Evolutionary conservation across 2,113 vertebrate genomes (phyloP).

Genomic region (Poeciliopsis occidentalis): DNA sequence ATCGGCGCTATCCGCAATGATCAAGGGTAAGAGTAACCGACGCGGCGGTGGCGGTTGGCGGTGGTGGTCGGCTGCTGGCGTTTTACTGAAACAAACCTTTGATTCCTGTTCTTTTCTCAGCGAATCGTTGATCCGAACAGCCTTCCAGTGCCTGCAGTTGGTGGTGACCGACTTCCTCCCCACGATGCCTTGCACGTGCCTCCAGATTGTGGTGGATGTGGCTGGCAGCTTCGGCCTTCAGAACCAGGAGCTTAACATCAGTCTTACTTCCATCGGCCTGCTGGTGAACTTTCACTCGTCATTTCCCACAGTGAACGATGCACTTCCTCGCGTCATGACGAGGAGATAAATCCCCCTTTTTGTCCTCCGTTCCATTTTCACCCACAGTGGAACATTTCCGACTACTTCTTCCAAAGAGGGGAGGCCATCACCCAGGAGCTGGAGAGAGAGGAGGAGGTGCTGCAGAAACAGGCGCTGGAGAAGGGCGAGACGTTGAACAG

Average conservation of each 20-base stretch:
- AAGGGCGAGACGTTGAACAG: slow-evolving; percentile 89
- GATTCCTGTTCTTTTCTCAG: slow-evolving; percentile 68
- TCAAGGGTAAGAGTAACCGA: slow-evolving; percentile 87
- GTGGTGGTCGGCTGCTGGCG: background rate
- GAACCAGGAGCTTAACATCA: slow-evolving; percentile 99
- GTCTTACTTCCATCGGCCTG: slow-evolving; percentile 97
- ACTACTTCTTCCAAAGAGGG: slow-evolving; percentile 98
- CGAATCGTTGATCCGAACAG: slow-evolving; percentile 96
- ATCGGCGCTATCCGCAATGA: slow-evolving; percentile 98
- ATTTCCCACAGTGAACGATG: no score
- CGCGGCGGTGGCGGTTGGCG: background rate
- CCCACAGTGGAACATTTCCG: slow-evolving; percentile 98
- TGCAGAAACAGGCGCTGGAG: slow-evolving; percentile 92
- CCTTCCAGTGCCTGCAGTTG: slow-evolving; percentile 99
- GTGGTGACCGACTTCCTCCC: slow-evolving; percentile 99
- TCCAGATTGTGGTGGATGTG: slow-evolving; percentile 98
- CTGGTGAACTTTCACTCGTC: slow-evolving; percentile 81
- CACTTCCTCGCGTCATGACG: background rate
- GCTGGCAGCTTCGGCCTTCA: slow-evolving; percentile 98
- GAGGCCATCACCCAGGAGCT: slow-evolving; percentile 95
- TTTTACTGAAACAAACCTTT: background rate
- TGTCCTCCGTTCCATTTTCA: background rate
- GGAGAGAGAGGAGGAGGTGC: slow-evolving; percentile 88
- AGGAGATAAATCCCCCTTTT: slow-evolving; percentile 2
- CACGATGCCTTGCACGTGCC: slow-evolving; percentile 97